These are phyloP conservation scores for Hemiscyllium ocellatum DNA, from an alignment of 2,113 vertebrate species.

Conservation along the genomic window DNA sequence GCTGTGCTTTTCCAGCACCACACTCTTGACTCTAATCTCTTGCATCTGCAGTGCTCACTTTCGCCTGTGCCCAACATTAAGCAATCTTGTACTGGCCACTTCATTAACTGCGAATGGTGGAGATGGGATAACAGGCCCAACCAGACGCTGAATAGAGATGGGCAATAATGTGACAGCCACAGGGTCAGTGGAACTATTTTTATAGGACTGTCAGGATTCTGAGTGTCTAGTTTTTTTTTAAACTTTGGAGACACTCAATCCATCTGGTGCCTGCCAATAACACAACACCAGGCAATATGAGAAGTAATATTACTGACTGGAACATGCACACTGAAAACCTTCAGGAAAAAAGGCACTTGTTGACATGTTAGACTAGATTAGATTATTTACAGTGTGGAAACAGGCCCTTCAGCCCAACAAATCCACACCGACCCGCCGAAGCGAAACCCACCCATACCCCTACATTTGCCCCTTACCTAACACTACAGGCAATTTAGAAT, in stretches of 20 bases:
- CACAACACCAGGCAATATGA: not conserved
- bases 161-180: not conserved
- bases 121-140: not conserved
- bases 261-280: not conserved
- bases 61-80: not conserved
- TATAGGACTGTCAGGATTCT: not conserved
- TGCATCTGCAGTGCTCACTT: no score
- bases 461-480: no score
- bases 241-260: not conserved
- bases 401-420: no score
- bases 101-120: not conserved
- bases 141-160: not conserved
- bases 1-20: no score
- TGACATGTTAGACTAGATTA: not conserved
- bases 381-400: no score
- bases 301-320: not conserved
- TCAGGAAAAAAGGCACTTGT: not conserved
- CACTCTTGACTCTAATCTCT: no score
- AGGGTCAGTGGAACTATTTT: not conserved
- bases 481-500: no score
- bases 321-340: not conserved
- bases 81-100: not conserved
- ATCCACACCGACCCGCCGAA: no score
- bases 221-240: not conserved
- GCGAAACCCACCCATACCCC: no score